Base-by-base conservation (phyloP, 2,113 vertebrate species). In the Prunella fulvescens region DNA sequence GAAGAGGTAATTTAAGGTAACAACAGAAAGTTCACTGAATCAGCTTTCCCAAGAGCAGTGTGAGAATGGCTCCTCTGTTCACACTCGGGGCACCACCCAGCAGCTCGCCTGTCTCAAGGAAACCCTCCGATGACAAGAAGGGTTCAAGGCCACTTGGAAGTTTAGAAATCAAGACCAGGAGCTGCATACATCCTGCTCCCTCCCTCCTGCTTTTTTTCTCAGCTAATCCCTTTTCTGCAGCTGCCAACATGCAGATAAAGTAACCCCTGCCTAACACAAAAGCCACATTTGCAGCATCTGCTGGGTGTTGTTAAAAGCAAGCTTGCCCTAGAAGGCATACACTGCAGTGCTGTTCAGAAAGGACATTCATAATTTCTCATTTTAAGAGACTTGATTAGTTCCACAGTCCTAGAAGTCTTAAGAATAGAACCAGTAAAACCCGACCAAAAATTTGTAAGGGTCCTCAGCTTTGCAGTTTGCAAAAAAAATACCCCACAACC, bases 1-100 rank as follows among this genome's bases (percentile, higher is more conserved):
- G 14, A 29, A 45, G 44, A 85, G 86, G 93, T 85, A 31, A 74
- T 86, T 90, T 90, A 93, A 96, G 95, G 94, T 88, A 88, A 95
- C 79, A 77, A 50, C 33, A 42, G 37, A 33, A 79, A 86, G 64
- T 81, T 92, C 83, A 61, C 42, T 6, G 9, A 42, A 51, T 18
- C 35, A 0, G 65, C 61, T 35, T 48, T 62, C 62, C 23, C 3
- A 14, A 31, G 19, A 76, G 70, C 53, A 1, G 26, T 0, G 31
- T 9, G 50, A 33, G 66, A 80, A 80, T 60, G 45, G 81, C 86
- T 66, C 18, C 23, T 29, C 50, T 73, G 86, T 57, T 83, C 45
- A 0, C 31, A 2, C 6, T 22, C 45, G 37, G 11, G 50, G 24
- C 62, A 81, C 76, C 88, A 77, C 66, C 57, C 90, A 40, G 48